Percentiles rank a stretch among this genome's conserved stretches.
phyloP scores from a whole-genome alignment of 2,888 invertebrate genomes.

The Abscondita cerata region DNA sequence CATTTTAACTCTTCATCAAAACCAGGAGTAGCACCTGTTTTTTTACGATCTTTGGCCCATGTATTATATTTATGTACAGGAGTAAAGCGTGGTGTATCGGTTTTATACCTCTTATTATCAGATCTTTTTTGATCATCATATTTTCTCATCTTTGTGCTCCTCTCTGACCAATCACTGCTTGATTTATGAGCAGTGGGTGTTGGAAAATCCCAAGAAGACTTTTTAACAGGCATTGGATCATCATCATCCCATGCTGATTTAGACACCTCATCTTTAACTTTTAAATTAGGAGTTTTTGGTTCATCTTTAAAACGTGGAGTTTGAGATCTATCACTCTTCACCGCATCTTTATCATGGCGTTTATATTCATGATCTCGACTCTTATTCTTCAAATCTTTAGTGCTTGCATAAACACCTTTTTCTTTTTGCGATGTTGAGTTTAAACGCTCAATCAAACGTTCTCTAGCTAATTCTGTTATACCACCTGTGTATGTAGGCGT shows the following conservation, averaged over 20 bases:
- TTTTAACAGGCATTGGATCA: conserved; percentile 65
- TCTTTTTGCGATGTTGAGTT: conserved; percentile 63
- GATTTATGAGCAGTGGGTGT: conserved; percentile 72
- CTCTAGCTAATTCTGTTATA: conserved; percentile 79
- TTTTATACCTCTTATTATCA: conserved; percentile 53
- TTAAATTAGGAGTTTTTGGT: conserved; percentile 81
- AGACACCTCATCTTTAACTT: conserved; percentile 67
- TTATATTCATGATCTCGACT: conserved; percentile 50
- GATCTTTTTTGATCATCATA: conserved; percentile 14
- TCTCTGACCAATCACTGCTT: conserved; percentile 54
- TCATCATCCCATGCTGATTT: conserved; percentile 80
- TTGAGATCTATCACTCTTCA: conserved; percentile 55
- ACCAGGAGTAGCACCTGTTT: conserved; percentile 70
- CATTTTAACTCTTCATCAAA: conserved; percentile 64
- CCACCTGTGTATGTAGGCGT: conserved; percentile 96
- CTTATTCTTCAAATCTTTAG: conserved; percentile 62
- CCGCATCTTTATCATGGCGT: conserved; percentile 44
- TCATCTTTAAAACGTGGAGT: conserved; percentile 80
- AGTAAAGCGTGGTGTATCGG: conserved; percentile 82
- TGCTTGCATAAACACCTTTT: conserved; percentile 75
- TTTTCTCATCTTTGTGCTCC: conserved; percentile 43
- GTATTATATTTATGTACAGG: conserved; percentile 86
- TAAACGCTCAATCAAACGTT: conserved; percentile 73
- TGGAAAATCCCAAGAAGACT: conserved; percentile 92
- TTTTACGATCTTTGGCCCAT: conserved; percentile 75